phyloP scores from a whole-genome alignment of 2,888 invertebrate genomes.

The Pseudoips prasinana region DNA sequence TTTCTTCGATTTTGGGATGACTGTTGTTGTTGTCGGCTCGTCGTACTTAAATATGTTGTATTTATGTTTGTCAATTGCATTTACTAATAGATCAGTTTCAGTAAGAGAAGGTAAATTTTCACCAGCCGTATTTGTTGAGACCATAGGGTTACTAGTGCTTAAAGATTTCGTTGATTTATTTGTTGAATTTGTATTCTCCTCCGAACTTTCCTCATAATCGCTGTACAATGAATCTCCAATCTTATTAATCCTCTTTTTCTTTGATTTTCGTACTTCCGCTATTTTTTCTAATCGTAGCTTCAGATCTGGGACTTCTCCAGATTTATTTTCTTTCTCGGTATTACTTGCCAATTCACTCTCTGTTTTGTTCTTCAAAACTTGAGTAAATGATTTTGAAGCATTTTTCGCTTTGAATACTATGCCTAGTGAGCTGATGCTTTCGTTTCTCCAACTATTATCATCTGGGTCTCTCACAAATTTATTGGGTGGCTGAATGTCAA shows the following conservation, averaged over 20 bases:
- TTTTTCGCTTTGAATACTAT: slow-evolving; percentile 76
- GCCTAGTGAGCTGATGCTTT: slow-evolving; percentile 70
- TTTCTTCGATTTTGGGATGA: slow-evolving; percentile 44
- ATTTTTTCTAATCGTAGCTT: slow-evolving; percentile 67
- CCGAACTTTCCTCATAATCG: slow-evolving; percentile 63
- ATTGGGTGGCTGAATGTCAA: slow-evolving; percentile 63
- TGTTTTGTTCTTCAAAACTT: slow-evolving; percentile 73
- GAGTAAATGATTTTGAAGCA: slow-evolving; percentile 68
- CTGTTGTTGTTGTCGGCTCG: slow-evolving; percentile 16
- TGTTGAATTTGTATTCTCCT: slow-evolving; percentile 35
- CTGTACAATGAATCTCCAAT: slow-evolving; percentile 57
- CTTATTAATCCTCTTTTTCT: slow-evolving; percentile 59
- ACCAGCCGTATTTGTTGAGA: neutral
- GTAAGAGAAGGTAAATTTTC: neutral
- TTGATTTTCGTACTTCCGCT: slow-evolving; percentile 64
- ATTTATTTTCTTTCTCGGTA: slow-evolving; percentile 49
- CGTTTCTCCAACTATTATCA: slow-evolving; percentile 76
- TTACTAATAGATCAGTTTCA: slow-evolving; percentile 16
- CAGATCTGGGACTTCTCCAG: slow-evolving; percentile 53
- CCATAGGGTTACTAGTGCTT: neutral
- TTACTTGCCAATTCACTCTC: slow-evolving; percentile 56
- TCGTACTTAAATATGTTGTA: slow-evolving; percentile 20
- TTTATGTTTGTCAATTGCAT: slow-evolving; percentile 16
- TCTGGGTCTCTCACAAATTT: slow-evolving; percentile 65
- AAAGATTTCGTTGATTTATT: neutral